Evolutionary conservation across 2,797 vertebrate species (phyloP).

Genomic region (Ptychadena robeensis): DNA sequence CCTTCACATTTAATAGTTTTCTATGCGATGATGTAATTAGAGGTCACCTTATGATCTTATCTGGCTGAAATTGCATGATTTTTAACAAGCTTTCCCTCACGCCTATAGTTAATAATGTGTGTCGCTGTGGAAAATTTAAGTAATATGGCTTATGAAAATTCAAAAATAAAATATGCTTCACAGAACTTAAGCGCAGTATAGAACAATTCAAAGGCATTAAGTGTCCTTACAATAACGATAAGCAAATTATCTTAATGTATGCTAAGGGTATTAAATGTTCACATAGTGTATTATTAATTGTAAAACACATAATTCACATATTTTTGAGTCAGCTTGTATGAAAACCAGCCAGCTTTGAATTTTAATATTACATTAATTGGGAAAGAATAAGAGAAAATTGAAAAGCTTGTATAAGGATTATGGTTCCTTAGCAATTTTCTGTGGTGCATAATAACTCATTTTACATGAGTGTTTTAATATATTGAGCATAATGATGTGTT

Average conservation of each 20-base stretch:
- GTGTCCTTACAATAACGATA: not conserved
- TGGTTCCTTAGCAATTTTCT: conserved; percentile 26
- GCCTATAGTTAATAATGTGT: not conserved
- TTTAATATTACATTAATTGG: conserved; percentile 39
- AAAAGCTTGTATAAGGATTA: conserved; percentile 38
- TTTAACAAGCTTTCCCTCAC: not conserved
- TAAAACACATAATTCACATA: not conserved
- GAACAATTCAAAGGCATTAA: not conserved
- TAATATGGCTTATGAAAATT: not conserved
- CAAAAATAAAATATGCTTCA: not conserved
- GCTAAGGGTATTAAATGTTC: conserved; percentile 14
- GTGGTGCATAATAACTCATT: conserved; percentile 17
- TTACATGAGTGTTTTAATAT: conserved; percentile 18
- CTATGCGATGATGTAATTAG: not conserved
- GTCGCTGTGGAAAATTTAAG: not conserved
- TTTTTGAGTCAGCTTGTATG: not conserved
- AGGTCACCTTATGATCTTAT: no score
- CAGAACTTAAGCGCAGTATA: not conserved
- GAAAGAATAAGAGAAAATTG: conserved; percentile 27
- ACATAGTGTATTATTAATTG: conserved; percentile 30
- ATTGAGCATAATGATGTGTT: conserved; percentile 25
- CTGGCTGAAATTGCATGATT: no score
- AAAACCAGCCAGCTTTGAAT: conserved; percentile 36
- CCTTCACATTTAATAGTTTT: not conserved
- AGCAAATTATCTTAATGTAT: conserved; percentile 35